Evolutionary conservation across 2,113 vertebrate species (phyloP).

Genomic region (Chaetodon trifascialis): DNA sequence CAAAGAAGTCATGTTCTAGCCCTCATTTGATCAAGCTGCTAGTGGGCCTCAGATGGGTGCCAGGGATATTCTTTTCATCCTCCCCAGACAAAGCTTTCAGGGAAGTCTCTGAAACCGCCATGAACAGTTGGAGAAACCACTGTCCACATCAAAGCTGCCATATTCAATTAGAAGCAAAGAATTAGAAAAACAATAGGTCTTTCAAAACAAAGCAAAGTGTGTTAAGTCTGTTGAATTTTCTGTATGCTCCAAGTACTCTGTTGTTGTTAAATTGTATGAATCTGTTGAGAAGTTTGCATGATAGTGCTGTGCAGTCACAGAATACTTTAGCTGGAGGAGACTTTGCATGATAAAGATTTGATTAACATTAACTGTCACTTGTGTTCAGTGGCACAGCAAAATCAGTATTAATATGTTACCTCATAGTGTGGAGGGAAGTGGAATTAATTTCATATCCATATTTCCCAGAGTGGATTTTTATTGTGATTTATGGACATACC

Average conservation of each 20-base stretch:
- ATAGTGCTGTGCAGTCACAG: neutral
- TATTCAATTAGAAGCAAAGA: slow-evolving; percentile 25
- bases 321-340: neutral
- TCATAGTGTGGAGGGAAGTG: neutral
- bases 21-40: slow-evolving; percentile 41
- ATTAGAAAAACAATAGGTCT: slow-evolving; percentile 36
- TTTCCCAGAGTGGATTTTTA: neutral
- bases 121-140: slow-evolving; percentile 22
- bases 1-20: slow-evolving; percentile 28
- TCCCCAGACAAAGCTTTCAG: slow-evolving; percentile 29
- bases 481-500: neutral
- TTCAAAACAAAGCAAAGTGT: slow-evolving; percentile 26
- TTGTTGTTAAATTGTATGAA: neutral
- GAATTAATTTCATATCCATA: slow-evolving; percentile 17
- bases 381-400: neutral
- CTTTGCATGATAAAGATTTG: neutral
- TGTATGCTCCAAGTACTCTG: neutral
- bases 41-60: slow-evolving; percentile 30
- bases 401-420: neutral
- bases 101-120: slow-evolving; percentile 24
- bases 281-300: neutral
- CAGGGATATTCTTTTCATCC: slow-evolving; percentile 43
- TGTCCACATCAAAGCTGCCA: slow-evolving; percentile 43
- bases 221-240: slow-evolving; percentile 3
- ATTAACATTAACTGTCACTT: neutral